Percentiles rank a stretch among this genome's conserved stretches.
Evolutionary conservation across 2,888 invertebrate species (phyloP).

Genomic region (Tholera decimalis): DNA sequence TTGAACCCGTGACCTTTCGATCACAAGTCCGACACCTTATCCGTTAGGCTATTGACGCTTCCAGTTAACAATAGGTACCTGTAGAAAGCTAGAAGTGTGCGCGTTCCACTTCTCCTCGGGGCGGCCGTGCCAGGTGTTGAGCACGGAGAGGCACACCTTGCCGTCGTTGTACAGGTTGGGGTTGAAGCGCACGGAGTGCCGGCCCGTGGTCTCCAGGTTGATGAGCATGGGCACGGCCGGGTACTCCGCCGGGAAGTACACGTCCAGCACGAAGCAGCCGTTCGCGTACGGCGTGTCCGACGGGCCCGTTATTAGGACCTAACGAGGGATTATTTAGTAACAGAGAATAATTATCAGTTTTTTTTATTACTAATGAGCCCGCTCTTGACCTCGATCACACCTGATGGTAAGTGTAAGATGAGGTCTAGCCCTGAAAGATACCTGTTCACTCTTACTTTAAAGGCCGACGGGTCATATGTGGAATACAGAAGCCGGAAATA

Average conservation of each 20-base stretch:
- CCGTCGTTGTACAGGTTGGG: slow-evolving; percentile 99
- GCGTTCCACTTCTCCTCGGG: slow-evolving; percentile 99
- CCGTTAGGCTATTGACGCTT: no score
- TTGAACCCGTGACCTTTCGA: no score
- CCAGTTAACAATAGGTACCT: slow-evolving; percentile 81
- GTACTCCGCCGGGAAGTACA: slow-evolving; percentile 96
- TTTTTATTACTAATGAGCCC: no score
- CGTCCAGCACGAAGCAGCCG: slow-evolving; percentile 98
- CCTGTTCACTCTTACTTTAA: no score
- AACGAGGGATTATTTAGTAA: no score
- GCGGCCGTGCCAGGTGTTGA: slow-evolving; percentile 99
- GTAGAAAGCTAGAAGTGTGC: slow-evolving; percentile 98
- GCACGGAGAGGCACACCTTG: slow-evolving; percentile 97
- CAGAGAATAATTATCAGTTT: not conserved
- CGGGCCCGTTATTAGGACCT: slow-evolving; percentile 98
- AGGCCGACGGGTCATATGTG: no score
- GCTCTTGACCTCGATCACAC: no score
- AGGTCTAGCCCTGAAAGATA: no score
- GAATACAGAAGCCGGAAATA: no score
- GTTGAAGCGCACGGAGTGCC: slow-evolving; percentile 97
- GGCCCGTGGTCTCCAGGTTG: slow-evolving; percentile 97
- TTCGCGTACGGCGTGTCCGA: slow-evolving; percentile 98
- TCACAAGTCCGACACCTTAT: no score
- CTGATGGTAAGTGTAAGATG: no score
- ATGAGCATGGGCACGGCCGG: slow-evolving; percentile 97